A percentile compares a stretch with the other conserved stretches of the same genome.
Evolutionary conservation across 2,113 vertebrate species (phyloP).

Genomic region (Eublepharis macularius): DNA sequence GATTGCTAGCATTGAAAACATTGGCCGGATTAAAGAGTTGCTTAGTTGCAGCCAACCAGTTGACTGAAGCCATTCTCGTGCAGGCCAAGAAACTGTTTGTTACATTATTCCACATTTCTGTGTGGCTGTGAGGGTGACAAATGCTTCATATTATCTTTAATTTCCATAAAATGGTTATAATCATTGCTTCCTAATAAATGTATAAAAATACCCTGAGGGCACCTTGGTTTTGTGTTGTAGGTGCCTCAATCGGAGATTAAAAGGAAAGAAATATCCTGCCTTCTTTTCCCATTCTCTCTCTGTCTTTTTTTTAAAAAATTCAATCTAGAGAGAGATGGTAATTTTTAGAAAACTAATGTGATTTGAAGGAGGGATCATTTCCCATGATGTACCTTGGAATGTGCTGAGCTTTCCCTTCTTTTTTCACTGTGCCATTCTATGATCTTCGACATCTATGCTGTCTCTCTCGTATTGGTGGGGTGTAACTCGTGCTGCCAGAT

Average conservation of each 20-base stretch:
- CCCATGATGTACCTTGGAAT: neutral
- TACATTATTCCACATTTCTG: slow-evolving; percentile 60
- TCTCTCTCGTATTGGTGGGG: neutral
- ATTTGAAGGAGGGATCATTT: neutral
- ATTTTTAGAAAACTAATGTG: neutral
- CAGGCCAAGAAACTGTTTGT: slow-evolving; percentile 68
- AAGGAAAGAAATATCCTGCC: slow-evolving; percentile 47
- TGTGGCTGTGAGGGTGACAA: slow-evolving; percentile 75
- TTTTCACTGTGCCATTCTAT: neutral
- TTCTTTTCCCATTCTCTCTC: slow-evolving; percentile 55
- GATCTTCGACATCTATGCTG: neutral
- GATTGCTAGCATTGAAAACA: neutral
- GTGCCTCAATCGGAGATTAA: slow-evolving; percentile 65
- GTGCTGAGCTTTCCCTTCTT: neutral
- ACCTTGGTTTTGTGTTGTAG: slow-evolving; percentile 68
- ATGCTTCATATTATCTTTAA: slow-evolving; percentile 77
- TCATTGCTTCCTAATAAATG: slow-evolving; percentile 78
- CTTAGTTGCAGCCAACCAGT: neutral
- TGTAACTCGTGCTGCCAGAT: neutral
- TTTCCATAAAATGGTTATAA: slow-evolving; percentile 81
- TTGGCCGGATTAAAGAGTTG: fast-evolving
- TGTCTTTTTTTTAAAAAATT: slow-evolving; percentile 37
- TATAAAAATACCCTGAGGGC: slow-evolving; percentile 61
- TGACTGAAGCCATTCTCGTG: slow-evolving; percentile 38
- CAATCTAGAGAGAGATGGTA: slow-evolving; percentile 37